phyloP scores from a whole-genome alignment of 2,888 invertebrate genomes.

The Elmis aenea region DNA sequence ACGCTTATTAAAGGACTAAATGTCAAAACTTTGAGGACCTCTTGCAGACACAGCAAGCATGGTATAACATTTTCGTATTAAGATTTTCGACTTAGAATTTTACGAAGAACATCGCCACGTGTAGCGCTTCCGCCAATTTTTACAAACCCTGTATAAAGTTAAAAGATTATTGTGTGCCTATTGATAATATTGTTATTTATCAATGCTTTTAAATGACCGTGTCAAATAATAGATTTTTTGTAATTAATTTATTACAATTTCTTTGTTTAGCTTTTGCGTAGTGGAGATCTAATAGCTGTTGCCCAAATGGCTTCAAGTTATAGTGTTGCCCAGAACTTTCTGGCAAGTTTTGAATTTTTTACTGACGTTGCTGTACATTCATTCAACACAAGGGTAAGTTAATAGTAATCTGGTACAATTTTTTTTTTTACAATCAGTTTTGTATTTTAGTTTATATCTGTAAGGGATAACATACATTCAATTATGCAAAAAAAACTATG shows the following conservation, averaged over 20 bases:
- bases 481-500: constrained; percentile 4
- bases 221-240: too few species aligned
- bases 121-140: too few species aligned
- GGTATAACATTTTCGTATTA: too few species aligned
- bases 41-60: too few species aligned
- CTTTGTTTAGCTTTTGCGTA: constrained; percentile 9
- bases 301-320: constrained; percentile 11
- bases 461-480: constrained; percentile 2
- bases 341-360: constrained; percentile 10
- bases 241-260: background rate
- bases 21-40: too few species aligned
- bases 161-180: too few species aligned
- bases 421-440: background rate
- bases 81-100: too few species aligned
- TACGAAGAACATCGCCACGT: too few species aligned
- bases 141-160: too few species aligned
- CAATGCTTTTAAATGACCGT: too few species aligned
- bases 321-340: constrained; percentile 5
- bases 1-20: too few species aligned
- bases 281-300: constrained; percentile 10
- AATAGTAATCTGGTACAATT: constrained; percentile 1
- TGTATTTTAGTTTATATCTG: constrained; percentile 8
- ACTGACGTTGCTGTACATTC: background rate
- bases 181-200: too few species aligned
- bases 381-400: constrained; percentile 8